Conservation (phyloP, 2,888 invertebrate species). For the Drosophila merina region DNA sequence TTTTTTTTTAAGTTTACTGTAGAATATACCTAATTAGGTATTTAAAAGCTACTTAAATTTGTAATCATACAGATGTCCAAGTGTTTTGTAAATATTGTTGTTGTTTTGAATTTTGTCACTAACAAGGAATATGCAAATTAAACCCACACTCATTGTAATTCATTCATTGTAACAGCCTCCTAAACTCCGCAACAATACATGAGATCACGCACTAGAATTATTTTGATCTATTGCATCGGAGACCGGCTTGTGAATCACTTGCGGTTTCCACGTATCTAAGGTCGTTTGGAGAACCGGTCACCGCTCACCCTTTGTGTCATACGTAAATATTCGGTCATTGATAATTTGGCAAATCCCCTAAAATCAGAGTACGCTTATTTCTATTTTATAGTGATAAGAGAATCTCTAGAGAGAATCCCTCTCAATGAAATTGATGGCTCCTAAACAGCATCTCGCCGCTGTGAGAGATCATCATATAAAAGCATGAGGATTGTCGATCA, state of each 20-base stretch:
- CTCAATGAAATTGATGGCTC: background rate
- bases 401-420: background rate
- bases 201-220: conserved; percentile 55
- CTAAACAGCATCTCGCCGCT: background rate
- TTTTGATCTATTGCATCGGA: conserved; percentile 49
- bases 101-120: background rate
- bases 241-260: conserved; percentile 61
- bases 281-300: conserved; percentile 46
- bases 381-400: background rate
- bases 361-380: background rate
- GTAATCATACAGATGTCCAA: background rate
- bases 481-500: conserved; percentile 42
- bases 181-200: conserved; percentile 28
- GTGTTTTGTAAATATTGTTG: background rate
- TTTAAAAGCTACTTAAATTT: no score
- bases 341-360: conserved; percentile 13
- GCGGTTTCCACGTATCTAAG: conserved; percentile 39
- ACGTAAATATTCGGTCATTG: conserved; percentile 43
- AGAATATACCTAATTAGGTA: no score
- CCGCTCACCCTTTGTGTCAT: conserved; percentile 31
- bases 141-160: background rate
- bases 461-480: conserved; percentile 55
- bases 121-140: background rate
- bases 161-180: background rate
- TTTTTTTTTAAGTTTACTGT: background rate